Evolutionary conservation across 2,888 invertebrate genomes (phyloP), one percentile per base, ranked within the genome.

Genomic region (Eupeodes latifasciatus): DNA sequence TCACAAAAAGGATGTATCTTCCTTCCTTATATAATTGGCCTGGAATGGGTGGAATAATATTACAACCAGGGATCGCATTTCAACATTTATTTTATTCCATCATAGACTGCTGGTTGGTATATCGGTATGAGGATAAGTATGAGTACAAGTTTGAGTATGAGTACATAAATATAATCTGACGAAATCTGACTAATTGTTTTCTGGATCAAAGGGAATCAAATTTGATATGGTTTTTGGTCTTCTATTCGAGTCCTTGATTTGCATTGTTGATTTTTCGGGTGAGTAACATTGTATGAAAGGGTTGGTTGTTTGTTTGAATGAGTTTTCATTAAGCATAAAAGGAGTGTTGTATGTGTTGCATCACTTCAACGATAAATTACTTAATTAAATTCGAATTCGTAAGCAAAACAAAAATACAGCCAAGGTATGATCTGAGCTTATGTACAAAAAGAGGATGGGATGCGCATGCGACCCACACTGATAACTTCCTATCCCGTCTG

Each of bases 161-260:
- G 57, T 27, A 27, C 49, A 49, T 27, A 53, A 69, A 55, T 84
- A 74, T 81, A 81, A 88, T 84, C 87, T 57, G 47, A 74, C 51
- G 14, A 81, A 88, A 88, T 57, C 87, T 62, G 81, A 81, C 67
- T 81, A 84, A 81, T 88, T 88, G 87, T 81, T 88, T 77, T 51
- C 75, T 53, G 71, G 62, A 88, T 85, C 84, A 77, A 84, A 80
- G 71, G 36, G 69, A 78, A 82, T 86, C 67, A 57, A 19, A 51
- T 62, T 53, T 75, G 67, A 51, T 47, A 47, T 16, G 53, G 16
- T 55, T n/a, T 16, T n/a, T 55, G 59, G 34, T 66, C 47, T 59
- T 40, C 72, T 79, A 27, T 27, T 0, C 55, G 27, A 55, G 61
- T 78, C 51, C 51, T 51, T 67, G 44, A 59, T 86, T 79, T 79